Evolutionary conservation across 1,140 invertebrate species (phyloP).

Genomic region (Pararge aegeria): DNA sequence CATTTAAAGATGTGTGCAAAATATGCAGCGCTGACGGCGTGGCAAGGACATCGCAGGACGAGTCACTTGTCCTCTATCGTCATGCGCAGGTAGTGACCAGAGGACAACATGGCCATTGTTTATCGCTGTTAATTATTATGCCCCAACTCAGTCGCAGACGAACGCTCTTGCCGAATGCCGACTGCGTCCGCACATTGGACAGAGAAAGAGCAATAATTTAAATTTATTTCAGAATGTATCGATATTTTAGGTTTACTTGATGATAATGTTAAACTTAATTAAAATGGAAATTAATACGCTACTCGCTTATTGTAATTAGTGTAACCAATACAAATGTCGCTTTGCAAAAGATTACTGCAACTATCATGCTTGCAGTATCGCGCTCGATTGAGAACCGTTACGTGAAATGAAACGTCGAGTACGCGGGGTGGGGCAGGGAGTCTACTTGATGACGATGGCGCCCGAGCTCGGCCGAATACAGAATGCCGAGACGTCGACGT

Average conservation of each 20-base stretch:
- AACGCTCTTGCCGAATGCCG: conserved; percentile 35
- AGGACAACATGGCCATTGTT: conserved; percentile 75
- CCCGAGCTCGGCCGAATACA: conserved; percentile 63
- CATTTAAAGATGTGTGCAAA: conserved; percentile 43
- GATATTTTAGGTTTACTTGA: too few relatives aligned
- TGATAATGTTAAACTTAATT: neutral
- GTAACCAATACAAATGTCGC: conserved; percentile 30
- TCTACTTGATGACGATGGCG: conserved; percentile 60
- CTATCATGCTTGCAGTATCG: conserved; percentile 66
- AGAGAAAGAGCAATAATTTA: neutral
- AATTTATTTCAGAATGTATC: neutral
- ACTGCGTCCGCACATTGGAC: neutral
- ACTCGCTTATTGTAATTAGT: conserved; percentile 21
- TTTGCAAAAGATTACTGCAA: conserved; percentile 46
- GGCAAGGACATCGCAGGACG: conserved; percentile 71
- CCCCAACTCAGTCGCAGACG: conserved; percentile 50
- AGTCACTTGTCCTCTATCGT: conserved; percentile 69
- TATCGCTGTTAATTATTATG: conserved; percentile 76
- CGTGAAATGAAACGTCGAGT: conserved; percentile 77
- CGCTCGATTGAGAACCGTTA: conserved; percentile 79
- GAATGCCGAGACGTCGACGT: conserved; percentile 64
- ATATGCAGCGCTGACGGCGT: conserved; percentile 38
- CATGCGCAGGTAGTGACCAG: conserved; percentile 71
- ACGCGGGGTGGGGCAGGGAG: conserved; percentile 63
- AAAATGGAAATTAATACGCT: neutral